phyloP scores from a whole-genome alignment of 2,797 vertebrate species.

The Myotis myotis region DNA sequence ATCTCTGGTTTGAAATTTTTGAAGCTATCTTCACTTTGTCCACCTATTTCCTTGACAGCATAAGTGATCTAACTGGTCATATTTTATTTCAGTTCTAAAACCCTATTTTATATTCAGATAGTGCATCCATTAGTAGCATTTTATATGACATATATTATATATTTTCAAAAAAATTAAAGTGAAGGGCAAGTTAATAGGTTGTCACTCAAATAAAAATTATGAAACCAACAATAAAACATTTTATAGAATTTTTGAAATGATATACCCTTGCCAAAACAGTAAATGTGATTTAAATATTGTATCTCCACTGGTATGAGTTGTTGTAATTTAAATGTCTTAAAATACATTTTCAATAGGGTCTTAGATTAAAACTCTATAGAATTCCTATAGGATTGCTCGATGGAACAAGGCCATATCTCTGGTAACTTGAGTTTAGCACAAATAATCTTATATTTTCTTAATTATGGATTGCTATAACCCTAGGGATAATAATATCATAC shows the following conservation, averaged over 20 bases:
- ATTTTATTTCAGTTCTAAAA: conserved; percentile 57
- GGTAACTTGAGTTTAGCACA: conserved; percentile 36
- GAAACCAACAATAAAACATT: conserved; percentile 14
- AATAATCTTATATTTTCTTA: conserved; percentile 48
- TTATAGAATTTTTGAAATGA: not conserved
- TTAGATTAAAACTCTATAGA: conserved; percentile 54
- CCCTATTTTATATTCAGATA: conserved; percentile 47
- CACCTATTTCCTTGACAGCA: not conserved
- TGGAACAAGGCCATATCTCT: not conserved
- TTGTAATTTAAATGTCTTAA: not conserved
- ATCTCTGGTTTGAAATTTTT: not conserved
- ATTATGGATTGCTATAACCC: conserved; percentile 24
- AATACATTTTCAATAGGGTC: conserved; percentile 54
- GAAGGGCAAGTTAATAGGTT: conserved; percentile 33
- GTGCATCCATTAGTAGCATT: not conserved
- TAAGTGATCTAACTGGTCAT: not conserved
- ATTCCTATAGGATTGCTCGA: not conserved
- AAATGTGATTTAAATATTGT: not conserved
- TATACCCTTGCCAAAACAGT: not conserved
- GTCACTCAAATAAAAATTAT: not conserved
- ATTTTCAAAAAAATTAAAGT: not conserved
- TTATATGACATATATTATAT: conserved; percentile 4
- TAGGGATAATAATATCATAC: not conserved
- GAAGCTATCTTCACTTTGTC: not conserved
- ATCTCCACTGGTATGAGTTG: conserved; percentile 13